Conservation (phyloP, 2,797 vertebrate species). For the Gallinago solitaria region DNA sequence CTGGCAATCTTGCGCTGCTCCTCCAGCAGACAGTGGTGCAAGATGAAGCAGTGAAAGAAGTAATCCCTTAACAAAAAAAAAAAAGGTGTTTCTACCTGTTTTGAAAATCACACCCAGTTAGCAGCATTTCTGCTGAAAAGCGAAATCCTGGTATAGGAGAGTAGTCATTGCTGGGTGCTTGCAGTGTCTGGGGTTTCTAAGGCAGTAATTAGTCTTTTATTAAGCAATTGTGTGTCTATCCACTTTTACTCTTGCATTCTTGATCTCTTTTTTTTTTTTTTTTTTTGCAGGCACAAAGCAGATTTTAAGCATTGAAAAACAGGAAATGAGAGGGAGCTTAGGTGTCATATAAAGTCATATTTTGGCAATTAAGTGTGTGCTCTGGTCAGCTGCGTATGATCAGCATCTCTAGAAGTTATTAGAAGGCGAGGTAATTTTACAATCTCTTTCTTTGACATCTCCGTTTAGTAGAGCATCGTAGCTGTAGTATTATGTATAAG, state of each 20-base stretch:
- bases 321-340: not conserved
- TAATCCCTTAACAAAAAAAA: not conserved
- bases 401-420: not conserved
- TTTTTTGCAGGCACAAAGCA: not conserved
- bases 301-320: not conserved
- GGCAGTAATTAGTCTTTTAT: not conserved
- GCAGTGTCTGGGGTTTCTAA: not conserved
- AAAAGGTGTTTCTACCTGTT: not conserved
- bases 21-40: not conserved
- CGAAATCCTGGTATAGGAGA: not conserved
- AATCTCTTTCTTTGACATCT: fast-evolving
- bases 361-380: not conserved
- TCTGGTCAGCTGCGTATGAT: not conserved
- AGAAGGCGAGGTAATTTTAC: fast-evolving
- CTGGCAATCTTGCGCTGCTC: not conserved
- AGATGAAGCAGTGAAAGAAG: not conserved
- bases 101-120: not conserved
- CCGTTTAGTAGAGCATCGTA: fast-evolving
- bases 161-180: not conserved
- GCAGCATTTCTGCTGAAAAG: not conserved
- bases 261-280: not conserved
- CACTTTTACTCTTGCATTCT: not conserved
- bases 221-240: not conserved
- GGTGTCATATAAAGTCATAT: not conserved
- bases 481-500: fast-evolving